Percentiles rank a stretch among this genome's conserved stretches.
Evolutionary conservation across 2,888 invertebrate genomes (phyloP).

Genomic region (Serrognathus titanus): DNA sequence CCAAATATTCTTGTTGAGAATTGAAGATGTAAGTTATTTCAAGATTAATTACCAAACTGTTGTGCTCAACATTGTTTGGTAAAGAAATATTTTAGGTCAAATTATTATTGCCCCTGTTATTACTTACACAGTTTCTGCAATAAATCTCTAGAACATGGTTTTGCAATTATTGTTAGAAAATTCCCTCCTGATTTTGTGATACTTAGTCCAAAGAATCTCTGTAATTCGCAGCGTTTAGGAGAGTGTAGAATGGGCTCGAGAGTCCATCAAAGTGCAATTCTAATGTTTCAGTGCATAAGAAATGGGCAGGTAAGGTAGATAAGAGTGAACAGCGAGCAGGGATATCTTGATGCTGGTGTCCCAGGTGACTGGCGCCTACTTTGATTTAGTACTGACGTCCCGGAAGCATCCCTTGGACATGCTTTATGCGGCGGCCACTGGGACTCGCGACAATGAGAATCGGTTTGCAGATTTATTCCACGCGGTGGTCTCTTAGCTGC

Average conservation of each 20-base stretch:
- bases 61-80: no score
- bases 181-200: no score
- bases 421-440: conserved; percentile 43
- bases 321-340: conserved; percentile 29
- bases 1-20: no score
- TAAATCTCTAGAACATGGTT: no score
- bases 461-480: conserved; percentile 45
- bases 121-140: no score
- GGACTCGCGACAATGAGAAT: conserved; percentile 45
- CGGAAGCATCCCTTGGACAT: conserved; percentile 41
- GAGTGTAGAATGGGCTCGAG: neutral
- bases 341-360: conserved; percentile 41
- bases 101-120: no score
- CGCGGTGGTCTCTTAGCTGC: conserved; percentile 45
- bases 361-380: conserved; percentile 48
- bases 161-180: no score
- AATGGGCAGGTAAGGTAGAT: conserved; percentile 31
- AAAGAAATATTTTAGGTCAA: no score
- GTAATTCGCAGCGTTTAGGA: no score
- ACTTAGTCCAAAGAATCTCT: no score
- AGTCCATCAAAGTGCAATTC: neutral
- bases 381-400: conserved; percentile 48
- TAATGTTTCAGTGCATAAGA: conserved; percentile 18
- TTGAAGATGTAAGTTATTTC: no score
- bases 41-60: no score